Evolutionary conservation across 2,797 vertebrate species (phyloP).

Genomic region (Lates japonicus): DNA sequence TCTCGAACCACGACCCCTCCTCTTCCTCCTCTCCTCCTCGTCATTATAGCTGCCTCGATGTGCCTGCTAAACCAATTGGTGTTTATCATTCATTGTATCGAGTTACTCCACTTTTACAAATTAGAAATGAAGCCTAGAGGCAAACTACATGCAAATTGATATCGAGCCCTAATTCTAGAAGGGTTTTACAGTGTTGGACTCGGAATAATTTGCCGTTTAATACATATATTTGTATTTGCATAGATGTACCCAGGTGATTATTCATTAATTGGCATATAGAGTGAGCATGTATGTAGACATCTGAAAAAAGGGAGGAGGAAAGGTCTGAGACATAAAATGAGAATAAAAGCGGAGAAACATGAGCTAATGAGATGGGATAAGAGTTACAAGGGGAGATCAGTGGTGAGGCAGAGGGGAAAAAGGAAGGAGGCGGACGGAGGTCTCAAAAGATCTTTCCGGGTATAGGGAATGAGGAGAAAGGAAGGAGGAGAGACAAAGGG

Average conservation of each 20-base stretch:
- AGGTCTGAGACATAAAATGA: constrained; percentile 59
- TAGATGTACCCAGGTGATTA: constrained; percentile 86
- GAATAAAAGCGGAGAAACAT: constrained; percentile 55
- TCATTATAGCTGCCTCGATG: constrained; percentile 79
- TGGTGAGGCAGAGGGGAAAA: constrained; percentile 10
- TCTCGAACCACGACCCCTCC: constrained; percentile 52
- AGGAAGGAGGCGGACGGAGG: neutral
- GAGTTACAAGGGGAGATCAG: constrained; percentile 59
- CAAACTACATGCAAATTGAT: constrained; percentile 84
- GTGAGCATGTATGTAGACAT: constrained; percentile 83
- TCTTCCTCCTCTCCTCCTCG: constrained; percentile 52
- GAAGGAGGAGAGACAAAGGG: neutral
- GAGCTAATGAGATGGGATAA: constrained; percentile 80
- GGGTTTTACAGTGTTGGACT: constrained; percentile 76
- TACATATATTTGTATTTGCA: constrained; percentile 84
- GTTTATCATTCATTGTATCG: constrained; percentile 84
- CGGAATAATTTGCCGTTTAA: constrained; percentile 80
- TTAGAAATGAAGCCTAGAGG: constrained; percentile 81
- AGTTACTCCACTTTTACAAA: constrained; percentile 83
- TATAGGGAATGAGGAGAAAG: too few relatives aligned
- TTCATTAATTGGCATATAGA: constrained; percentile 86
- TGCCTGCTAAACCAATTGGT: constrained; percentile 80
- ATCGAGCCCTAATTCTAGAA: constrained; percentile 80
- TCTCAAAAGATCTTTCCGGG: too few relatives aligned
- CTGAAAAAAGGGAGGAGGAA: constrained; percentile 75